Percentiles rank a stretch among this genome's conserved stretches.
Evolutionary conservation across 2,113 vertebrate species (phyloP).

Genomic region (Gallinago media): DNA sequence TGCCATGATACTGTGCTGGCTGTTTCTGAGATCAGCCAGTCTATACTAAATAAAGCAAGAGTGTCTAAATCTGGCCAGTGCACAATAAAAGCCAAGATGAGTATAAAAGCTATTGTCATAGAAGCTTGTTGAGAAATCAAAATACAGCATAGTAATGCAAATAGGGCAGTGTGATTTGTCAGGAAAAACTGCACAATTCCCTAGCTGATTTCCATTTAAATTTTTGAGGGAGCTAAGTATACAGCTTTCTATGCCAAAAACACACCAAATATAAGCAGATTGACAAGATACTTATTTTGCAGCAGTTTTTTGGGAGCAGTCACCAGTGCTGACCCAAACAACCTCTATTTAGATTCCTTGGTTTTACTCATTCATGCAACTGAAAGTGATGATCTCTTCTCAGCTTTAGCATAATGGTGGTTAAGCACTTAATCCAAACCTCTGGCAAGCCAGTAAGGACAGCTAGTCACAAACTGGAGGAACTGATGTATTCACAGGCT

Average conservation of each 20-base stretch:
- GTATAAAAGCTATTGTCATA: background rate
- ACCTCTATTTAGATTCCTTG: background rate
- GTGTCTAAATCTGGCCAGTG: background rate
- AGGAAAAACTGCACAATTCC: background rate
- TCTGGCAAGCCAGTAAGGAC: conserved; percentile 36
- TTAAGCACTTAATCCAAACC: conserved; percentile 27
- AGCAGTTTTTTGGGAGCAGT: conserved; percentile 3
- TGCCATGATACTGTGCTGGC: background rate
- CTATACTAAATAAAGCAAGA: background rate
- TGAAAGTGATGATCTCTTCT: conserved; percentile 47
- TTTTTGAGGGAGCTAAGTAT: background rate
- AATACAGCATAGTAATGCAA: background rate
- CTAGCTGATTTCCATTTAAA: background rate
- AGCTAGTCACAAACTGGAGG: background rate
- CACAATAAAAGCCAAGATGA: background rate
- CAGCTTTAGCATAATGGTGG: background rate
- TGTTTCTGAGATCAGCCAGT: background rate
- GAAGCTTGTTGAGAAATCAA: background rate
- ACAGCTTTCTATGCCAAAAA: background rate
- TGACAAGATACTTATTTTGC: conserved; percentile 4
- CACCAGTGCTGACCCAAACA: background rate
- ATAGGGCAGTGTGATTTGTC: rapidly evolving
- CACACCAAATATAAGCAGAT: background rate
- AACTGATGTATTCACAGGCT: conserved; percentile 15
- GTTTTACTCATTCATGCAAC: conserved; percentile 34